Evolutionary conservation across 2,888 invertebrate genomes (phyloP).

Genomic region (Morpho helenor): DNA sequence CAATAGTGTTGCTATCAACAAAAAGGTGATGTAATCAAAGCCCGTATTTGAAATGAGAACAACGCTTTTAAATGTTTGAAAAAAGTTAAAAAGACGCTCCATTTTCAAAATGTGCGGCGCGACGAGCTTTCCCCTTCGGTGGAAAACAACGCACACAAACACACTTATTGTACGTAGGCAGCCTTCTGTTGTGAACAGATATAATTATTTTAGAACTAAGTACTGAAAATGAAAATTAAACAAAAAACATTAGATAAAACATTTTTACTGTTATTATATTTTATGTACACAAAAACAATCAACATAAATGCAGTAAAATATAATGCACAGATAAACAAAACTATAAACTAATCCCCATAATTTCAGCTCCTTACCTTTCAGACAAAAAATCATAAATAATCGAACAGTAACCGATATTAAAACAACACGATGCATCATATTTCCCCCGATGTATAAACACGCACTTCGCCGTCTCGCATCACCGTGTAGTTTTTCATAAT

Average conservation of each 20-base stretch:
- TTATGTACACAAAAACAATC: constrained; percentile 1
- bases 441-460: constrained; percentile 64
- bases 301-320: constrained; percentile 12
- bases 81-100: constrained; percentile 61
- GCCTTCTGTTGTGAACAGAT: constrained; percentile 4
- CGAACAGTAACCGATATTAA: constrained; percentile 71
- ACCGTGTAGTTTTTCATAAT: constrained; percentile 46
- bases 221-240: too few species aligned
- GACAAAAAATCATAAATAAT: constrained; percentile 62
- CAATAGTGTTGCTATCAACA: constrained; percentile 19
- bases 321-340: constrained; percentile 18
- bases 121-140: constrained; percentile 58
- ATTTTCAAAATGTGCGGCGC: constrained; percentile 60
- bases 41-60: constrained; percentile 30
- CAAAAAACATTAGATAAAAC: background rate
- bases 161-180: constrained; percentile 18
- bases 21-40: constrained; percentile 21
- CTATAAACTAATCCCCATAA: constrained; percentile 18
- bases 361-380: constrained; percentile 50
- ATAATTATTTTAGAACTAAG: constrained; percentile 15
- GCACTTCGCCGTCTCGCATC: constrained; percentile 49
- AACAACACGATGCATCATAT: constrained; percentile 77
- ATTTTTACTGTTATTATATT: constrained; percentile 6
- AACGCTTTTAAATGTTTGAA: constrained; percentile 48
- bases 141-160: constrained; percentile 48